Base-by-base conservation (phyloP, 37 sponge, comb jelly and placozoan genomes). In the Geodia barretti region DNA sequence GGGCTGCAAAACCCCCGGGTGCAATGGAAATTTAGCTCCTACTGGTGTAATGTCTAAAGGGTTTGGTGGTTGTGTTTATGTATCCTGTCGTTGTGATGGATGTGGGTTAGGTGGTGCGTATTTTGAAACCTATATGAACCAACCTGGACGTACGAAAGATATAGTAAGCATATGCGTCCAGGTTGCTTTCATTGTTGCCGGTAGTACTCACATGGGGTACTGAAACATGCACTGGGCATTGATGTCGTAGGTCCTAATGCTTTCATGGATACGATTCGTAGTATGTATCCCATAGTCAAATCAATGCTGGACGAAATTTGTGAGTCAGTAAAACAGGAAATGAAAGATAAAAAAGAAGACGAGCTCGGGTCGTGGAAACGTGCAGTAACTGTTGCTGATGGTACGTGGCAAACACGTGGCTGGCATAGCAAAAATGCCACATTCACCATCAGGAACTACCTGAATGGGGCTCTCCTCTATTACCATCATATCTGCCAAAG, bases 331-430 rank as follows among this genome's bases (percentile, higher is more conserved):
- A 84, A 76, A 40, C 37, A 47, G 25, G 84, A 76, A 66, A 84
- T 84, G 84, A 66, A 76, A 65, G 7, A 0, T 9, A 25, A 76
- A 24, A n/a, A 64, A 2, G 39, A 2, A 3, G 1, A 2, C 43
- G 24, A 25, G 9, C 60, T 84, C 41, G 77, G 84, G 24, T 76
- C 77, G 9, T 84, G 84, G 84, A 30, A 67, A 25, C 33, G 71
- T 5, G 84, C 84, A 3, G 71, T 84, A 9, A 84, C 84, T 19
- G 11, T 77, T 31, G 69, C 84, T 43, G 84, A 84, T 76, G 84
- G 84, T 24, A 39, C 41, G 11, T 82, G 83, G 83, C 28, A 31
- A 17, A 74, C 75, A 19, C 42, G 68, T 9, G 84, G 84, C 0
- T 39, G 37, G 26, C 77, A 47, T 65, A 38, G 41, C 60, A 66